A percentile compares a stretch with the other conserved stretches of the same genome.
Conservation (phyloP, 2,113 vertebrate species). For the Ciconia maguari region DNA sequence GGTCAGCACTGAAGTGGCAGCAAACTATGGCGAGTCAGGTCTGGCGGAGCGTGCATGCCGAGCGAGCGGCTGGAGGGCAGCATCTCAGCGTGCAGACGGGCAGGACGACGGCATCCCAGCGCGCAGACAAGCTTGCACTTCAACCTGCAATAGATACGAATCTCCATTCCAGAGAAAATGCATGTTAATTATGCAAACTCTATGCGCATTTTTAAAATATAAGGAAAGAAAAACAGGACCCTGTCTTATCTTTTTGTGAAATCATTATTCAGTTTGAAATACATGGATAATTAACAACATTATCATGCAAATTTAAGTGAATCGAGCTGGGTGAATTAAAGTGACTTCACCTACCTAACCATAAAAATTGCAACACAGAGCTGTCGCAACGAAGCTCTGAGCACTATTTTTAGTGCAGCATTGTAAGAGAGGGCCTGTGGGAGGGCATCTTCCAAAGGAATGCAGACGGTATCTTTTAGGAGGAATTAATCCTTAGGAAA, state of each 20-base stretch:
- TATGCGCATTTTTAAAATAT: slow-evolving; percentile 1
- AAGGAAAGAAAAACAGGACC: neutral
- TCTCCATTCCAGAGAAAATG: neutral
- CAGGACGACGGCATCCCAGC: neutral
- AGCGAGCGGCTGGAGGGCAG: neutral
- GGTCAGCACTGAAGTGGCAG: neutral
- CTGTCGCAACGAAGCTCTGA: neutral
- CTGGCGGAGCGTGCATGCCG: rapidly evolving
- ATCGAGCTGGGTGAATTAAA: slow-evolving; percentile 30
- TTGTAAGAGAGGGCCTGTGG: slow-evolving; percentile 30
- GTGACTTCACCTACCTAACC: slow-evolving; percentile 40
- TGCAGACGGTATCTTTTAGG: neutral
- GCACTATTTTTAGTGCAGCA: slow-evolving; percentile 5
- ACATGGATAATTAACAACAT: slow-evolving; percentile 49
- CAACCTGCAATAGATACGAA: neutral
- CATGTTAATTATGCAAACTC: slow-evolving; percentile 37
- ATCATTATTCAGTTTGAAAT: slow-evolving; percentile 36
- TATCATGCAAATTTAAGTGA: slow-evolving; percentile 56
- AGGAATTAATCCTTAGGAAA: slow-evolving; percentile 37
- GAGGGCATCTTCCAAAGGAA: slow-evolving; percentile 43
- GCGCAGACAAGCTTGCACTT: neutral
- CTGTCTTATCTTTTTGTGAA: slow-evolving; percentile 42
- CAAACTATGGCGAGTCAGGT: neutral
- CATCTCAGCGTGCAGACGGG: neutral
- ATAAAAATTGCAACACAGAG: neutral